Evolutionary conservation across 2,888 invertebrate species (phyloP).

Genomic region (Arrhopalites spinosus): DNA sequence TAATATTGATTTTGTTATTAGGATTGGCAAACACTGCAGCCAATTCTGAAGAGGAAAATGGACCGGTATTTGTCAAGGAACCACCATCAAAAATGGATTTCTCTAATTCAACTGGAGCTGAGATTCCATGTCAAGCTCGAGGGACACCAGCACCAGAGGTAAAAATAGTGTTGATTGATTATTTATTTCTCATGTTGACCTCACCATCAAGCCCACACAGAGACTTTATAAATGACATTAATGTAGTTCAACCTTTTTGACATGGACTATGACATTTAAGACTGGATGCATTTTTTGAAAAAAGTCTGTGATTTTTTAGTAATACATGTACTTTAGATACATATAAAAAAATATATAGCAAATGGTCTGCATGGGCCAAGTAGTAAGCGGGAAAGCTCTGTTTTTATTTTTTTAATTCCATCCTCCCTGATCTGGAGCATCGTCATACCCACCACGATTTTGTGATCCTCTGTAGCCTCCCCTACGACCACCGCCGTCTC

Average conservation of each 20-base stretch:
- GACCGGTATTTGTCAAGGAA: slow-evolving; percentile 90
- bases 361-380: slow-evolving; percentile 38
- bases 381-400: slow-evolving; percentile 38
- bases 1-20: slow-evolving; percentile 8
- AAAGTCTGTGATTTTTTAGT: background rate
- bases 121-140: slow-evolving; percentile 88
- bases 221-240: too few species aligned
- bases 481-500: too few species aligned
- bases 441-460: slow-evolving; percentile 37
- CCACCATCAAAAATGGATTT: slow-evolving; percentile 90
- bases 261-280: too few species aligned
- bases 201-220: too few species aligned
- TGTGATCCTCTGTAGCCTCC: too few species aligned
- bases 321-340: background rate
- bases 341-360: slow-evolving; percentile 10
- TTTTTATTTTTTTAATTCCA: slow-evolving; percentile 41
- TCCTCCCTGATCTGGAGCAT: slow-evolving; percentile 46
- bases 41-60: slow-evolving; percentile 59
- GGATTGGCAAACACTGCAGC: slow-evolving; percentile 47
- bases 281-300: too few species aligned
- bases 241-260: too few species aligned
- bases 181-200: too few species aligned
- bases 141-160: slow-evolving; percentile 86
- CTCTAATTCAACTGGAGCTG: slow-evolving; percentile 90
- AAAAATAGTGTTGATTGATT: too few species aligned